These are phyloP conservation scores for Oryzaephilus surinamensis DNA, from an alignment of 1,140 invertebrate species.

Conservation along the genomic window DNA sequence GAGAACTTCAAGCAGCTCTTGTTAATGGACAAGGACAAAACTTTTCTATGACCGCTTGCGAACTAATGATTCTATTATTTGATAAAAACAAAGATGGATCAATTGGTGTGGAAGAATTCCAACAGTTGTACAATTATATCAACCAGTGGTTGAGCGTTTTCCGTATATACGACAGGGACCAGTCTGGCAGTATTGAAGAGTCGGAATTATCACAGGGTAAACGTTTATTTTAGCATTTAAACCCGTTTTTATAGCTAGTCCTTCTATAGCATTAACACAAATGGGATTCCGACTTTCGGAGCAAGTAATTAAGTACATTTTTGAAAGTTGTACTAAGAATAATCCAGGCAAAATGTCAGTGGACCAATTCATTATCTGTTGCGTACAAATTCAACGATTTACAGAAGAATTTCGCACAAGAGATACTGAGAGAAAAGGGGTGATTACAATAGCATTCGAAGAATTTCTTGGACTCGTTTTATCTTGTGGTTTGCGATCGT, in stretches of 20 bases:
- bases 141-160: slow-evolving; percentile 80
- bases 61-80: slow-evolving; percentile 90
- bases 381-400: slow-evolving; percentile 77
- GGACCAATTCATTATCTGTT: slow-evolving; percentile 80
- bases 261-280: slow-evolving; percentile 61
- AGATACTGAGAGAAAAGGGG: slow-evolving; percentile 63
- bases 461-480: slow-evolving; percentile 77
- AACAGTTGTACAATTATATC: slow-evolving; percentile 78
- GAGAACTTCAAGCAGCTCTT: slow-evolving; percentile 70
- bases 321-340: too few species aligned
- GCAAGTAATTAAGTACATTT: slow-evolving; percentile 70
- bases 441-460: slow-evolving; percentile 73
- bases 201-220: slow-evolving; percentile 64
- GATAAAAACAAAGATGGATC: slow-evolving; percentile 73
- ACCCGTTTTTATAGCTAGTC: neutral
- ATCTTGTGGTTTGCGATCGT: too few species aligned
- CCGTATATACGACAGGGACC: slow-evolving; percentile 69
- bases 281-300: slow-evolving; percentile 82
- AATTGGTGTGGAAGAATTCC: slow-evolving; percentile 80
- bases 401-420: slow-evolving; percentile 70
- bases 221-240: neutral
- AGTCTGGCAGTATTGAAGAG: slow-evolving; percentile 74
- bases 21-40: slow-evolving; percentile 78
- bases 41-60: slow-evolving; percentile 76
- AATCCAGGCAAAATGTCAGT: too few species aligned